Evolutionary conservation across 2,888 invertebrate species (phyloP), one percentile per base, ranked within the genome.

Genomic region (Agrotis segetum): DNA sequence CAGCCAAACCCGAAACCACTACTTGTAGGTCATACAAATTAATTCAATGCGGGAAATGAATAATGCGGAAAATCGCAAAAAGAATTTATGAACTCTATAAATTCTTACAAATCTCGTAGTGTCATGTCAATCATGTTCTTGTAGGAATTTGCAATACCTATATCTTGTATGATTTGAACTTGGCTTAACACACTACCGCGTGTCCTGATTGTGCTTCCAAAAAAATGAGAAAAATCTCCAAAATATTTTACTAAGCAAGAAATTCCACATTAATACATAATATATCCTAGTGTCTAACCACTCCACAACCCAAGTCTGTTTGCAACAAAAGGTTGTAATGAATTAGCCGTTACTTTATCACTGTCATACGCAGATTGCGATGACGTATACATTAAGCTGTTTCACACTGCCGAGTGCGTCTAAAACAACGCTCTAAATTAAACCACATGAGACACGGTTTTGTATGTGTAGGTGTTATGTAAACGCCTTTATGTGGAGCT

Each of bases 311-410:
- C 44, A 47, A 76, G 24, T 56, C 17, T 19, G 60, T 69, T 59
- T 6, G 4, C 24, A 19, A 49, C 60, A 66, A 77, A 81, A 63
- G 49, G 24, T 50, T 63, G 9, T 55, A 63, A 77, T 55, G 50
- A 77, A 71, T 78, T 67, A 66, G 21, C 34, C 4, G 55, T 66
- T 81, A 79, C 77, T 79, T 63, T 56, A 67, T 77, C 82, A 79
- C 55, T 77, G 78, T 81, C 82, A 66, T 19, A 19, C 63, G 17
- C 78, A 79, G 63, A 77, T 77, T 81, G 71, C 9, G 55, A 77
- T 71, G 78, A 81, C 78, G 34, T 60, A 81, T 19, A 63, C 52
- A 62, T 71, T 14, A 63, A 59, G 65, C 65, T 34, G 53, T 21
- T 62, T 58, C 52, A 58, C 53, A 76, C 61, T 67, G 71, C 34